phyloP scores from a whole-genome alignment of 1,140 invertebrate genomes.

The Hyles euphorbiae region DNA sequence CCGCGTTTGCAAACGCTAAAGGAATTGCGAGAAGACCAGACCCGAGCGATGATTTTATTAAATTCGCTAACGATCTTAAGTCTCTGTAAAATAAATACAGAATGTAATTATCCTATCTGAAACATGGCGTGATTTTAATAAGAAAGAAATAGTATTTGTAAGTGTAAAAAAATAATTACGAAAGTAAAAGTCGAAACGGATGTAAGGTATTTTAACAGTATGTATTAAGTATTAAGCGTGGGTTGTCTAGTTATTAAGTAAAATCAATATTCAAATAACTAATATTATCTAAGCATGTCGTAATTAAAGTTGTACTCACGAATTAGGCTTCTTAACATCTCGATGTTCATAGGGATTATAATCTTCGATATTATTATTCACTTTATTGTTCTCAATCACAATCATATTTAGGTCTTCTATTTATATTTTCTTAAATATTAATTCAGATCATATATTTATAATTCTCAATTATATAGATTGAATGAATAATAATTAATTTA shows the following conservation, averaged over 20 bases:
- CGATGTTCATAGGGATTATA: slow-evolving; percentile 83
- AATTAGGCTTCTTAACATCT: slow-evolving; percentile 78
- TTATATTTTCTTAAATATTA: too few relatives aligned
- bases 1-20: slow-evolving; percentile 87
- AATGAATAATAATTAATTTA: too few relatives aligned
- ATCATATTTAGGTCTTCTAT: too few relatives aligned
- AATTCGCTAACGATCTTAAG: slow-evolving; percentile 82
- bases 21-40: slow-evolving; percentile 93
- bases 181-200: background rate
- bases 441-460: too few relatives aligned
- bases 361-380: slow-evolving; percentile 36
- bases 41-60: slow-evolving; percentile 89
- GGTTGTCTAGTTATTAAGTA: too few relatives aligned
- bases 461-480: too few relatives aligned
- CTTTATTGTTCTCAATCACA: slow-evolving; percentile 1
- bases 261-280: too few relatives aligned
- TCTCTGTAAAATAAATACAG: slow-evolving; percentile 75
- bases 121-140: background rate
- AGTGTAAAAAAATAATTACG: background rate
- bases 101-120: background rate
- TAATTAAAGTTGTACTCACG: slow-evolving; percentile 70
- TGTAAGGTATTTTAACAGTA: background rate
- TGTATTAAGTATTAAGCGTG: too few relatives aligned
- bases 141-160: background rate
- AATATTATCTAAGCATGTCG: background rate